phyloP scores from a whole-genome alignment of 2,888 invertebrate genomes.

The Lypha dubia region DNA sequence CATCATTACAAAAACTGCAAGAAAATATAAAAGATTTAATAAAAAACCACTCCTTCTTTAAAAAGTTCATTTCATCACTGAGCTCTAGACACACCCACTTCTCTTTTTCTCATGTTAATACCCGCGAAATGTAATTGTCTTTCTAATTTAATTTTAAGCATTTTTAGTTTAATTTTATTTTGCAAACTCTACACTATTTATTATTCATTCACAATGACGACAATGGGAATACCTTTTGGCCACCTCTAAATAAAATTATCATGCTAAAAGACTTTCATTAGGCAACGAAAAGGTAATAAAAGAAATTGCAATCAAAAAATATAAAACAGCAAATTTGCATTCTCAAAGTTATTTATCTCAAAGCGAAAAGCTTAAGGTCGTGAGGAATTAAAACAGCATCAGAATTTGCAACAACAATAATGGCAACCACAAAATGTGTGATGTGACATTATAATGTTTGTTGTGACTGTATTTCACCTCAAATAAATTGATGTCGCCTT shows the following conservation, averaged over 20 bases:
- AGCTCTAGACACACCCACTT: not conserved
- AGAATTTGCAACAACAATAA: conserved; percentile 15
- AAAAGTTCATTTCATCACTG: not conserved
- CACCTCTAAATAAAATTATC: conserved; percentile 50
- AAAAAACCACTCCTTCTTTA: not conserved
- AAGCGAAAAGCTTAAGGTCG: conserved; percentile 58
- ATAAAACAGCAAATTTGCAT: conserved; percentile 49
- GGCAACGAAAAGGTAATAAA: conserved; percentile 2
- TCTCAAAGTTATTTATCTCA: conserved; percentile 57
- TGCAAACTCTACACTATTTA: conserved; percentile 10
- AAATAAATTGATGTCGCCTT: conserved; percentile 67
- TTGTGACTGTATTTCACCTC: conserved; percentile 67
- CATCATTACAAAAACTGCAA: not conserved
- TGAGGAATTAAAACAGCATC: conserved; percentile 49
- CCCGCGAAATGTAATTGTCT: conserved; percentile 24
- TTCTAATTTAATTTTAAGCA: conserved; percentile 60
- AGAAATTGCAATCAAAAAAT: not conserved
- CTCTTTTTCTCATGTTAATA: not conserved
- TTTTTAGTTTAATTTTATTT: conserved; percentile 8
- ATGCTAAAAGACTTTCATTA: conserved; percentile 42
- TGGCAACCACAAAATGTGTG: conserved; percentile 56
- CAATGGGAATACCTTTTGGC: conserved; percentile 12
- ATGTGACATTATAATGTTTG: conserved; percentile 66
- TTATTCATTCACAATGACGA: conserved; percentile 11
- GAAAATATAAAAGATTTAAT: not conserved